Base-by-base conservation (phyloP, 2,113 vertebrate species). In the Scalopus aquaticus region DNA sequence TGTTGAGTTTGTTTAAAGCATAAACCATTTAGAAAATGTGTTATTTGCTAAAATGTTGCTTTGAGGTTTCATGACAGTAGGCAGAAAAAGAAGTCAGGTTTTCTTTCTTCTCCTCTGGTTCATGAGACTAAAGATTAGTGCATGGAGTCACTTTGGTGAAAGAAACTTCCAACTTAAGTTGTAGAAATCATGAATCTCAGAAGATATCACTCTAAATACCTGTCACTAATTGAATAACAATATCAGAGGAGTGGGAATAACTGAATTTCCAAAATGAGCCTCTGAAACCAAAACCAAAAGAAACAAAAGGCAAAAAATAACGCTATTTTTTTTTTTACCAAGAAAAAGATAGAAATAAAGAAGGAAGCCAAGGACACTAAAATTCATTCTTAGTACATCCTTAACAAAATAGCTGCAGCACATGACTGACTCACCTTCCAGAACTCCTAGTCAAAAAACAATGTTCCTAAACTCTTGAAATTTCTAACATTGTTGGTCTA, bases 1-100 rank as follows among this genome's bases (percentile, higher is more conserved):
- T 78, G 35, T n/a, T 64, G 42, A 44, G 9, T 77, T 91, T 54
- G 78, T 79, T 54, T 87, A 81, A 56, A 12, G 26, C 54, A 58
- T 39, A 95, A 84, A 39, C 72, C 76, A 62, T 22, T 44, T 92
- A 64, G 74, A 72, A 77, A 95, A 95, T 67, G 28, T 82, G 6
- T 3, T 83, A 49, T 51, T 88, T 39, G 32, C 44, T 88, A 42
- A 88, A 84, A 51, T 79, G 39, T 19, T 70, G 15, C n/a, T 78
- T 88, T 91, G 60, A 67, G 85, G 58, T 69, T 88, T 86, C 39
- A 46, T 39, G 28, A 67, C 12, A 39, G 42, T 56, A 70, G 15
- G 30, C 22, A 70, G 8, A 5, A 42, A 60, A 54, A 65, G 11
- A 76, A 6, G 65, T 49, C 44, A 90, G 24, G 9, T 35, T 69